phyloP scores from a whole-genome alignment of 2,797 vertebrate genomes.

The Xenops minutus region DNA sequence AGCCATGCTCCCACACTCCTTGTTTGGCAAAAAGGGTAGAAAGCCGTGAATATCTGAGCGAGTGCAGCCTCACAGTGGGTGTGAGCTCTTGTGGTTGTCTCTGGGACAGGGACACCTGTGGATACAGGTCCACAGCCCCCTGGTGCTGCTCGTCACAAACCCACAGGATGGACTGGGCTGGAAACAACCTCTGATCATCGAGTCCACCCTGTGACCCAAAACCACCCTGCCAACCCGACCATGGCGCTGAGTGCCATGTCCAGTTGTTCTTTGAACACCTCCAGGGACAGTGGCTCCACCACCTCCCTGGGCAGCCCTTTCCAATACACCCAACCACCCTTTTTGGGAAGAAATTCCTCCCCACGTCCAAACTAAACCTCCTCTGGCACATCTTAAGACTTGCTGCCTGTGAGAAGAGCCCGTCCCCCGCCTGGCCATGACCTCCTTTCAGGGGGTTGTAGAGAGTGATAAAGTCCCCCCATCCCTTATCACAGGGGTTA shows the following conservation, averaged over 20 bases:
- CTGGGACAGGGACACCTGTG: background rate
- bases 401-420: background rate
- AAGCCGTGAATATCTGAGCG: background rate
- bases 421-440: background rate
- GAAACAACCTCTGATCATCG: background rate
- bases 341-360: background rate
- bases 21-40: fast-evolving
- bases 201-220: background rate
- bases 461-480: background rate
- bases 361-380: background rate
- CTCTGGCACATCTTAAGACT: background rate
- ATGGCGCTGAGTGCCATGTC: fast-evolving
- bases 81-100: background rate
- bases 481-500: fast-evolving
- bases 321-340: background rate
- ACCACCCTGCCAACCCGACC: background rate
- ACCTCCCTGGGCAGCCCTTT: background rate
- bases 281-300: background rate
- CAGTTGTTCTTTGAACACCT: too few species aligned
- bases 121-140: background rate
- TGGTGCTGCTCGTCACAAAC: background rate
- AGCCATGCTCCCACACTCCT: too few species aligned
- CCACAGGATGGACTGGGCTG: background rate
- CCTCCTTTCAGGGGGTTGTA: background rate
- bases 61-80: background rate